Conservation (phyloP, 2,888 invertebrate genomes). For the Lasioglossum leucozonium region DNA sequence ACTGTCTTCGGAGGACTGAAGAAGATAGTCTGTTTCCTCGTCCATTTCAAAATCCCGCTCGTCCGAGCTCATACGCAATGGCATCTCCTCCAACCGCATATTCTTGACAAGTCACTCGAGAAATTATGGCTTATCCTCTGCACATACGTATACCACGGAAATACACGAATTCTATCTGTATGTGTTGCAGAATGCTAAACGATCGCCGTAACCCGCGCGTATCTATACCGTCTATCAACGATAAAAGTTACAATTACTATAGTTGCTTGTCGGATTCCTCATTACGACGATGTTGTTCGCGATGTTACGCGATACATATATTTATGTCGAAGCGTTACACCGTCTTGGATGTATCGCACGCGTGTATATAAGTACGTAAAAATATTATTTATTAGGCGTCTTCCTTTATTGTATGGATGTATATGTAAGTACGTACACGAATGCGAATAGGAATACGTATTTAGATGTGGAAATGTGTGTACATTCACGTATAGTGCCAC, state of each 20-base stretch:
- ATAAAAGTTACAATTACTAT: conserved; percentile 23
- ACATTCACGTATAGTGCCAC: not conserved
- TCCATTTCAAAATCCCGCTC: conserved; percentile 84
- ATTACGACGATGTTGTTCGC: conserved; percentile 5
- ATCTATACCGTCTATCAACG: not conserved
- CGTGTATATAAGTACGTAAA: conserved; percentile 3
- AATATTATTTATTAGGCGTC: not conserved
- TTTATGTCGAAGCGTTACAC: conserved; percentile 18
- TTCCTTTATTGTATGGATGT: not conserved
- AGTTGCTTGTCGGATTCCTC: conserved; percentile 16
- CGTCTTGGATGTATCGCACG: conserved; percentile 22
- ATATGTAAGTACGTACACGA: not conserved
- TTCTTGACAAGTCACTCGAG: conserved; percentile 49
- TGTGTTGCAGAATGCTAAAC: conserved; percentile 1
- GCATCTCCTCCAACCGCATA: conserved; percentile 84
- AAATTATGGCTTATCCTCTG: conserved; percentile 37
- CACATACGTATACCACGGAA: conserved; percentile 8
- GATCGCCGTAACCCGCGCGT: not conserved
- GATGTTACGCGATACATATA: conserved; percentile 24
- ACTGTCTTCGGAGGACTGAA: conserved; percentile 81
- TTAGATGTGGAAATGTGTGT: not conserved
- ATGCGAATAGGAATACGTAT: not conserved
- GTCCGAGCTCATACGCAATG: conserved; percentile 81
- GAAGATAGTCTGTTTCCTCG: conserved; percentile 83
- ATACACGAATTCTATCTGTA: not conserved